Evolutionary conservation across 2,888 invertebrate genomes (phyloP), one percentile per base, ranked within the genome.

Genomic region (Hydroisotoma schaefferi): DNA sequence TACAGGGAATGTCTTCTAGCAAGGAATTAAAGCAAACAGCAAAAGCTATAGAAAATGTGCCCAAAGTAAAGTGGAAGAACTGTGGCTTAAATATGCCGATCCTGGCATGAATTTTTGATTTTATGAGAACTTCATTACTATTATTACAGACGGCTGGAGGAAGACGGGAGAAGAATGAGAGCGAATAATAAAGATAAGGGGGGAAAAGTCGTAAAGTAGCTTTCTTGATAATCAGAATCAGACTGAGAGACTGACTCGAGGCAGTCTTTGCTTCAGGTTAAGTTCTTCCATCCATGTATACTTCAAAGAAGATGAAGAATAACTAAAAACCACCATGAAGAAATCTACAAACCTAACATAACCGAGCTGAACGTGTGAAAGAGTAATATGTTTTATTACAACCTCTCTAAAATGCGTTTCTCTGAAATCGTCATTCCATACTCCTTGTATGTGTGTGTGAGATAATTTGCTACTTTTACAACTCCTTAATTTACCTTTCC

Each of bases 71-170:
- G n/a, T n/a, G n/a, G 15, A 33, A 15, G 33, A 8, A 8, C 33
- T 33, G 33, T 33, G 33, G 8, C 15, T 33, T 33, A 33, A 33
- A 33, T 33, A 33, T 33, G 33, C 33, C 33, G 33, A 33, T 33
- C 33, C 33, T 33, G 15, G 49, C 49, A 49, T 49, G n/a, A 49
- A 49, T 49, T 49, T 49, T 40, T 49, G 25, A 49, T 49, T 49
- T 52, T 52, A 52, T 52, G 29, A 52, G 28, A 37, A 52, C 29
- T 52, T 52, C 51, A 52, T 52, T 52, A 52, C 51, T 28, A 15
- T 22, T 28, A 52, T 52, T 52, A 52, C 20, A 47, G 22, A 25
- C 25, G 20, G 20, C 47, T n/a, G n/a, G n/a, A n/a, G n/a, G n/a
- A n/a, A n/a, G 40, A 5, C 40, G 15, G 5, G 40, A 40, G 40